Percentiles rank a stretch among this genome's conserved stretches.
Evolutionary conservation across 1,140 invertebrate species (phyloP).

Genomic region (Chelonus insularis): DNA sequence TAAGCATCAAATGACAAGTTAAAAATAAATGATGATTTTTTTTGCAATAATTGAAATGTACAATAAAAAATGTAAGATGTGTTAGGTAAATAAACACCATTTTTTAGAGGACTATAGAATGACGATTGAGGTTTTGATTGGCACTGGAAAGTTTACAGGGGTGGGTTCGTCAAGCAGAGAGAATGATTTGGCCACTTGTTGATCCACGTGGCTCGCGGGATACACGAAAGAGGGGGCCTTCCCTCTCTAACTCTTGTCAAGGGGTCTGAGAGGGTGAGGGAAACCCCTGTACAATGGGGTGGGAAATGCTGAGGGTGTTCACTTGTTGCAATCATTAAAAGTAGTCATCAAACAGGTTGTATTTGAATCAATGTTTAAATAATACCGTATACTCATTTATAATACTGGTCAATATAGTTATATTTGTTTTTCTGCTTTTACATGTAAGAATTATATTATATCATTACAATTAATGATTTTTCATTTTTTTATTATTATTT

Average conservation of each 20-base stretch:
- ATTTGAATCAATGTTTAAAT: not conserved
- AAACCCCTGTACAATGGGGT: not conserved
- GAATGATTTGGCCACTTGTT: slow-evolving; percentile 59
- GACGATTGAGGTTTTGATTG: not conserved
- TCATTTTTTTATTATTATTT: too few relatives aligned
- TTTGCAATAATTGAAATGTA: slow-evolving; percentile 17
- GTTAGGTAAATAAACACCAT: too few relatives aligned
- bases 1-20: too few relatives aligned
- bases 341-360: slow-evolving; percentile 57
- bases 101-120: too few relatives aligned
- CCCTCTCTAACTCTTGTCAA: not conserved
- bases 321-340: slow-evolving; percentile 59
- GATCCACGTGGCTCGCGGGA: slow-evolving; percentile 41
- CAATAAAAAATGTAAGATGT: too few relatives aligned
- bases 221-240: not conserved
- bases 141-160: not conserved
- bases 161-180: slow-evolving; percentile 19
- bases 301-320: slow-evolving; percentile 32
- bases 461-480: too few relatives aligned
- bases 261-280: not conserved
- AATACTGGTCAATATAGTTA: too few relatives aligned
- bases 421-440: too few relatives aligned
- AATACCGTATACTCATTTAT: too few relatives aligned
- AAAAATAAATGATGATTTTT: slow-evolving; percentile 22
- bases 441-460: too few relatives aligned